phyloP scores from a whole-genome alignment of 2,888 invertebrate genomes.

The Athrips mouffetella region DNA sequence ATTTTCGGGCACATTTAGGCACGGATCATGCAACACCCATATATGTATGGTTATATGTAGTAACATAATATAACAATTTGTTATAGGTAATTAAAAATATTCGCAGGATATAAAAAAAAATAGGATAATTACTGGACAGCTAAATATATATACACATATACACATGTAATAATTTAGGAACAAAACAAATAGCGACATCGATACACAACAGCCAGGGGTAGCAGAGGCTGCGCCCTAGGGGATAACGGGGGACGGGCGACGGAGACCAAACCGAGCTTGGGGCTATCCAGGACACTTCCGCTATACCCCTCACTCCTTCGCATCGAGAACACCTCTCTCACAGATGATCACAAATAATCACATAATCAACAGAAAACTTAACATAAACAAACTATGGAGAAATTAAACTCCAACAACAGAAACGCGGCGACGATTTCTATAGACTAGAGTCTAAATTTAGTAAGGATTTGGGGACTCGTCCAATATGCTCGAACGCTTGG shows the following conservation, averaged over 20 bases:
- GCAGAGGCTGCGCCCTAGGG: constrained; percentile 76
- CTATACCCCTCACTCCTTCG: constrained; percentile 78
- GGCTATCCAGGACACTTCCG: constrained; percentile 74
- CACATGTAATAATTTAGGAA: constrained; percentile 55
- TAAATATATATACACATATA: constrained; percentile 71
- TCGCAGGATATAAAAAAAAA: constrained; percentile 22
- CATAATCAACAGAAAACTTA: constrained; percentile 70
- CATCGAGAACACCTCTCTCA: constrained; percentile 79
- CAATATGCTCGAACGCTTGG: constrained; percentile 55
- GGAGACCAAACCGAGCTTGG: constrained; percentile 71
- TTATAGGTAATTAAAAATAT: not conserved
- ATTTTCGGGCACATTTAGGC: constrained; percentile 72
- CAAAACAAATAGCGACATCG: constrained; percentile 70
- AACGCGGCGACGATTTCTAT: constrained; percentile 55
- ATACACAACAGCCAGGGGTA: constrained; percentile 77
- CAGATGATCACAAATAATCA: constrained; percentile 75
- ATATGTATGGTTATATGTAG: constrained; percentile 59
- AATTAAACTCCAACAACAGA: constrained; percentile 50
- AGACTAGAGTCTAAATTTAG: constrained; percentile 38
- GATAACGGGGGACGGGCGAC: constrained; percentile 60
- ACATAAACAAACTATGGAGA: constrained; percentile 65
- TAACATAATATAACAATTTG: constrained; percentile 18
- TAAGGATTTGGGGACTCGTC: constrained; percentile 45
- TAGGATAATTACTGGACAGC: constrained; percentile 44
- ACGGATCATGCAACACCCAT: constrained; percentile 78